phyloP scores from a whole-genome alignment of 2,797 vertebrate genomes.

The Oreonectes daqikongensis region DNA sequence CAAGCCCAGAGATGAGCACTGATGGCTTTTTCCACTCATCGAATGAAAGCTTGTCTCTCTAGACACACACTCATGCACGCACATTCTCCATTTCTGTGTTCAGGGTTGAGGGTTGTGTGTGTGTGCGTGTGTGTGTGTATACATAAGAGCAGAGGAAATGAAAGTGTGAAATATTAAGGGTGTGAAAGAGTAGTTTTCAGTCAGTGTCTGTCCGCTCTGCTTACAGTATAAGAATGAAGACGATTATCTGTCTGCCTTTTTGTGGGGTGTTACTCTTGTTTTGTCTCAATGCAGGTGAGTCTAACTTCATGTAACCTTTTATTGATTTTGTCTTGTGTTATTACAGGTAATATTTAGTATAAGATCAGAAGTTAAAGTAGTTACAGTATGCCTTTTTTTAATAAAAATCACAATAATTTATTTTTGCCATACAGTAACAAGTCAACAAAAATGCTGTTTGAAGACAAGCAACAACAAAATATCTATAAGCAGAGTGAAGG shows the following conservation, averaged over 20 bases:
- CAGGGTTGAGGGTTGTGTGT: constrained; percentile 33
- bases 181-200: constrained; percentile 20
- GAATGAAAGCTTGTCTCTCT: background rate
- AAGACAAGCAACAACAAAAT: background rate
- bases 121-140: too few relatives aligned
- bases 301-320: background rate
- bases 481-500: background rate
- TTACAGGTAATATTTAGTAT: background rate
- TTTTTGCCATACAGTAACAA: constrained; percentile 13
- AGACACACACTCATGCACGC: background rate
- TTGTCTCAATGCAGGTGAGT: constrained; percentile 40
- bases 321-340: background rate
- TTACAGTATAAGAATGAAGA: constrained; percentile 31
- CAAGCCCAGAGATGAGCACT: background rate
- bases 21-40: constrained; percentile 4
- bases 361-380: background rate
- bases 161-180: constrained; percentile 16
- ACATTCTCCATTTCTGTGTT: constrained; percentile 29
- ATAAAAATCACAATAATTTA: too few relatives aligned
- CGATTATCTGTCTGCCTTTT: background rate
- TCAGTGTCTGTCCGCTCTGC: background rate
- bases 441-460: constrained; percentile 29
- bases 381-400: too few relatives aligned
- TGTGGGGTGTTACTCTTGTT: constrained; percentile 5
- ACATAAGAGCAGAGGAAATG: constrained; percentile 35